Evolutionary conservation across 2,888 invertebrate species (phyloP).

Genomic region (Acleris literana): DNA sequence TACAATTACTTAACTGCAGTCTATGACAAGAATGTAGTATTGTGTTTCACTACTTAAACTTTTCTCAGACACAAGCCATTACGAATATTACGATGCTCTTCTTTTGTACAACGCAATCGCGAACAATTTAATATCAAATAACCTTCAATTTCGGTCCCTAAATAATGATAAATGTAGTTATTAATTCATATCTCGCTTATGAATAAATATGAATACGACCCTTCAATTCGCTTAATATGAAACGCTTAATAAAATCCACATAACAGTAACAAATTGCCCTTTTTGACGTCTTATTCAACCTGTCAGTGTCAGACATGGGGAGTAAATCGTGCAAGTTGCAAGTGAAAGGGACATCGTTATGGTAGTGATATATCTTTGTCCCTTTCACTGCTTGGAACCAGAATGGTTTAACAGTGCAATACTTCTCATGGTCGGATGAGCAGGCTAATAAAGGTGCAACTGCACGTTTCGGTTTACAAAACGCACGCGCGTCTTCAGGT

Average conservation of each 20-base stretch:
- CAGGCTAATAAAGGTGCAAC: constrained; percentile 55
- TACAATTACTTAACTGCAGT: too few relatives aligned
- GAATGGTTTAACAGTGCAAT: too few relatives aligned
- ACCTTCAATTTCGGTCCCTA: constrained; percentile 12
- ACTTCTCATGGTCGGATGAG: constrained; percentile 41
- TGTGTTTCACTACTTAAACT: too few relatives aligned
- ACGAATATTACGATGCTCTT: too few relatives aligned
- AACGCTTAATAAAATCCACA: constrained; percentile 77
- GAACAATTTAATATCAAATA: constrained; percentile 1
- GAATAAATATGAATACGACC: constrained; percentile 56
- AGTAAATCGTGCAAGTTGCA: constrained; percentile 28
- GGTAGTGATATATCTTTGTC: too few relatives aligned
- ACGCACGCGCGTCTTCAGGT: constrained; percentile 72
- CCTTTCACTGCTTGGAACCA: too few relatives aligned
- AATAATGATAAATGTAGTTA: constrained; percentile 32
- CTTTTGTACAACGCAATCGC: neutral
- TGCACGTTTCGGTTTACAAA: constrained; percentile 54
- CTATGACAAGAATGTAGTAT: too few relatives aligned
- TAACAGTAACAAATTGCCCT: constrained; percentile 75
- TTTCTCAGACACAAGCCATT: too few relatives aligned
- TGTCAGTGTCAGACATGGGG: constrained; percentile 59
- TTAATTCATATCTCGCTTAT: constrained; percentile 39
- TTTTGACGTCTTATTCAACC: constrained; percentile 78
- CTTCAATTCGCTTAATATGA: constrained; percentile 70
- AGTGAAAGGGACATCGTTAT: too few relatives aligned